Evolutionary conservation across 1,140 invertebrate genomes (phyloP), one percentile per base, ranked within the genome.

Genomic region (Aethina tumida): DNA sequence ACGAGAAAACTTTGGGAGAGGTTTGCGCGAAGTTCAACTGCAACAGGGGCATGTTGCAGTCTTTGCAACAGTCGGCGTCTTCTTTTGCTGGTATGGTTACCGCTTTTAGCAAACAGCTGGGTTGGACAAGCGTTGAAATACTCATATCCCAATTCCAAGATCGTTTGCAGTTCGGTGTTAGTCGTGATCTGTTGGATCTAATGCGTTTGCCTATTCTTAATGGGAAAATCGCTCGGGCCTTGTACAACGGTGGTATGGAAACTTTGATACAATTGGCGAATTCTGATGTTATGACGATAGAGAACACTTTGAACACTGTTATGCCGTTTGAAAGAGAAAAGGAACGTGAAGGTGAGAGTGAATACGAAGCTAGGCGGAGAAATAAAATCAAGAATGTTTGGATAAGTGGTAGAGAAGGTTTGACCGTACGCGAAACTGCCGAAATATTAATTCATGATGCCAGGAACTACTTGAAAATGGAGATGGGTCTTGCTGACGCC

Each of bases 91-190:
- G 92, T 79, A 72, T 63, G 55, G 55, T 52, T 13, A 57, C 53
- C 6, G 42, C 54, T 6, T 60, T 59, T 35, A 45, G 91, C 66
- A 76, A 77, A 50, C 79, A 90, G 30, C 64, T 99, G n/a, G 86
- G 92, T 2, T 99, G 94, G 94, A 74, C 74, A 35, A 91, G 81
- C 55, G 68, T 99, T 37, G 86, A 95, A 61, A 64, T 94, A 18
- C 66, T 99, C 2, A 72, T 99, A 8, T 78, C 79, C 4, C 86
- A 96, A 63, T 97, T 98, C 64, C 89, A 96, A 69, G 79, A 84
- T 47, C 77, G 96, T 10, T 68, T 99, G 14, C 85, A 90, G 49
- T 97, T 97, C 67, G 96, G 95, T 7, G 82, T 97, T 18, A 84
- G 90, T 50, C 72, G 82, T 29, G 94, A 99, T 59, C 67, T 99